Percentiles rank a stretch among this genome's conserved stretches.
phyloP scores from a whole-genome alignment of 2,888 invertebrate species.

The Germaria angustata region DNA sequence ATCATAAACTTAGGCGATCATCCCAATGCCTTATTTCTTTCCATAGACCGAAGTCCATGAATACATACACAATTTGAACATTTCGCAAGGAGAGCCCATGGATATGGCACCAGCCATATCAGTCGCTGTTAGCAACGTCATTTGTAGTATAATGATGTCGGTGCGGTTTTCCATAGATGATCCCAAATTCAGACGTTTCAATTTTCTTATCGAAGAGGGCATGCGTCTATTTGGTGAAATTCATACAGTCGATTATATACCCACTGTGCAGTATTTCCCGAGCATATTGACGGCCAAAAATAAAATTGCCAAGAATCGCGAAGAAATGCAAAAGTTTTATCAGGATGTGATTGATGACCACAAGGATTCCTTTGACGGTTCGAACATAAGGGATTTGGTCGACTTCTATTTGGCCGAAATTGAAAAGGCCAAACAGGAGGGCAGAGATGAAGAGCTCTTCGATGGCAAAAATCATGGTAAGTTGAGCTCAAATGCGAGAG shows the following conservation, averaged over 20 bases:
- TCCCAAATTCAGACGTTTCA: conserved; percentile 88
- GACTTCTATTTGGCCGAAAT: conserved; percentile 93
- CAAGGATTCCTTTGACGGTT: conserved; percentile 86
- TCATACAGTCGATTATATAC: conserved; percentile 90
- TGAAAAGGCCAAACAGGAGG: conserved; percentile 89
- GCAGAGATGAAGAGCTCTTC: conserved; percentile 86
- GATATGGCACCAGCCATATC: conserved; percentile 89
- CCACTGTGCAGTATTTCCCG: conserved; percentile 85
- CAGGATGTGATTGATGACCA: conserved; percentile 92
- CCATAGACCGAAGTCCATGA: conserved; percentile 87
- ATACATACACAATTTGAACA: conserved; percentile 85
- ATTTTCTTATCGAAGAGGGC: conserved; percentile 93
- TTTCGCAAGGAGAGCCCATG: conserved; percentile 84
- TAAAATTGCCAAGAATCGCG: conserved; percentile 85
- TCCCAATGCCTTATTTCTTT: neutral
- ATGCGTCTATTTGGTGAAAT: conserved; percentile 92
- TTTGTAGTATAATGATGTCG: conserved; percentile 94
- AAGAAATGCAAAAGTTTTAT: conserved; percentile 92
- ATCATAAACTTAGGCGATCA: neutral
- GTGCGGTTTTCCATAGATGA: conserved; percentile 90
- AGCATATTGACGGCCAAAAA: conserved; percentile 84
- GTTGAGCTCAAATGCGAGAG: conserved; percentile 71
- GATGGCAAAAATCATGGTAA: conserved; percentile 93
- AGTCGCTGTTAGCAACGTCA: conserved; percentile 92
- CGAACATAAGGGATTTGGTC: conserved; percentile 89